Base-by-base conservation (phyloP, 2,797 vertebrate genomes). In the Danio aesculapii region DNA sequence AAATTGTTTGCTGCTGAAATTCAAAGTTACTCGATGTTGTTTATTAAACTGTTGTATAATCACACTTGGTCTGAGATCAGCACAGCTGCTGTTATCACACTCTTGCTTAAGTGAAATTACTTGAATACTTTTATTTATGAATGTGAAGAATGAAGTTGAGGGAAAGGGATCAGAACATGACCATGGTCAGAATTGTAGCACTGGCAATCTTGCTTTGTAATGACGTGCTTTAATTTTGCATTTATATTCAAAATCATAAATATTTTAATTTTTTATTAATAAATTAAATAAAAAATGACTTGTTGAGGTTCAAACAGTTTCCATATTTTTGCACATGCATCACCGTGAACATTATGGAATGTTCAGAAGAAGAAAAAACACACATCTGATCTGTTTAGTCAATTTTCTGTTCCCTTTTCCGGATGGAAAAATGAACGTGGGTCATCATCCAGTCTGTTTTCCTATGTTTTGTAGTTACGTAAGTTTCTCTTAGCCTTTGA, bases 311-410 rank as follows among this genome's bases (percentile, higher is more conserved):
- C 7, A 30, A 57, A 77, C 14, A 10, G 17, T 57, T 67, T 6
- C 17, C 43, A 66, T 76, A 67, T 41, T 67, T 57, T 77, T 17
- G 44, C 41, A 21, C 16, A 44, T 19, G 47, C 58, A 46, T 58
- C 16, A 12, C 30, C 47, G 4, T 43, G 69, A 44, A 72, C 55
- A 13, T 41, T 19, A 58, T 49, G 21, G 52, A 49, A 44, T 46
- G 43, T 66, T 52, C 17, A 11, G 30, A 47, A 67, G 30, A 47
- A 67, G 30, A 30, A 30, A 30, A 30, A 30, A 30, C 30, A 30
- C 49, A 66, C 70, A 81, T 81, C 79, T 81, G 79, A 81, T 81
- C 79, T 81, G 79, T 59, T 81, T 59, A 14, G 11, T 74, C 5
- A 39, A 59, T 81, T 66, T 73, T 55, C 11, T 74, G 43, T 67